Evolutionary conservation across 92 coral and sea anemone genomes (phyloP).

Genomic region (Porites divaricata): DNA sequence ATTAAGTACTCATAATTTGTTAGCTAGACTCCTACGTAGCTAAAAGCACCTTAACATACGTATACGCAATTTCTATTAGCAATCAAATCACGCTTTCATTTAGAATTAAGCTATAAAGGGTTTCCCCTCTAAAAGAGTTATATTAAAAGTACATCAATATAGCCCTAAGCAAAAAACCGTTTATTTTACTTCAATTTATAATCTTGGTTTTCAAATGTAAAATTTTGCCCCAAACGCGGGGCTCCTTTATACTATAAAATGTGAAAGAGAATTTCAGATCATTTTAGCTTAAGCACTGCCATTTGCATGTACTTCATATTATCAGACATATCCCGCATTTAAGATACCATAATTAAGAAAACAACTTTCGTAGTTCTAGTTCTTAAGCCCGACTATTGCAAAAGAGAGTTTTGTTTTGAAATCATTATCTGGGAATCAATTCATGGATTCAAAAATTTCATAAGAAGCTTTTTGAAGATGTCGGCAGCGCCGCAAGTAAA

Average conservation of each 20-base stretch:
- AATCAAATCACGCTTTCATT: slow-evolving; percentile 2
- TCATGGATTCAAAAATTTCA: background rate
- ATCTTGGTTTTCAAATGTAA: too few relatives aligned
- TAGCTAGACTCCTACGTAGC: too few relatives aligned
- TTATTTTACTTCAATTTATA: background rate
- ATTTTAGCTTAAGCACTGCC: too few relatives aligned
- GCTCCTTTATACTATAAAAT: too few relatives aligned
- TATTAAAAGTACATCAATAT: background rate
- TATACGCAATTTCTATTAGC: background rate
- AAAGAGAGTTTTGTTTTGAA: background rate
- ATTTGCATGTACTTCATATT: too few relatives aligned
- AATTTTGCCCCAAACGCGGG: too few relatives aligned
- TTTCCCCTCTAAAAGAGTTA: background rate
- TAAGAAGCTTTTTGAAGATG: background rate
- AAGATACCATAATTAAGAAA: too few relatives aligned
- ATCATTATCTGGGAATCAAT: background rate
- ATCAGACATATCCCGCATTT: too few relatives aligned
- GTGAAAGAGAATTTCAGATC: too few relatives aligned
- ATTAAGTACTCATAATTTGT: too few relatives aligned
- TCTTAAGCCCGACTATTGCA: background rate
- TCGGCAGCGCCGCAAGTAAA: background rate
- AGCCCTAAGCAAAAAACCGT: slow-evolving; percentile 13
- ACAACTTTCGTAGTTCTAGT: background rate
- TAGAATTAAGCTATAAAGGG: background rate
- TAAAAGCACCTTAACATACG: background rate